Percentiles rank a stretch among this genome's conserved stretches.
phyloP scores from a whole-genome alignment of 2,797 vertebrate genomes.

The Chaenodraco wilsoni region DNA sequence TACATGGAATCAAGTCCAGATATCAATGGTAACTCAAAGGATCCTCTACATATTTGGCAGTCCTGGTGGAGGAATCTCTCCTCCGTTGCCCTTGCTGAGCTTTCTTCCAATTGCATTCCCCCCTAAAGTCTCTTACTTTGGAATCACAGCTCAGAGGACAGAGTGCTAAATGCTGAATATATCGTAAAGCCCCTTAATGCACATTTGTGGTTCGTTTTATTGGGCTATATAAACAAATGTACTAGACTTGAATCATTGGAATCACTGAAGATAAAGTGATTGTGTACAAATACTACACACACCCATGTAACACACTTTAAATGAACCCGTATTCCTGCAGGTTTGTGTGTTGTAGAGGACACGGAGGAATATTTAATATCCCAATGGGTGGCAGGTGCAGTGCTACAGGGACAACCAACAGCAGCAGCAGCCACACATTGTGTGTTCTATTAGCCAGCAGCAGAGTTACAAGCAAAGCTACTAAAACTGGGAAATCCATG shows the following conservation, averaged over 20 bases:
- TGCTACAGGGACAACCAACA: conserved; percentile 36
- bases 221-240: background rate
- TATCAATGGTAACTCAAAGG: too few species aligned
- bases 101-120: background rate
- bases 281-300: background rate
- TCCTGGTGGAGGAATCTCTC: background rate
- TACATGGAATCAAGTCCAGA: too few species aligned
- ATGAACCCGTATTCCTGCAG: background rate
- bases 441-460: conserved; percentile 53
- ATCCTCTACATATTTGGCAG: background rate
- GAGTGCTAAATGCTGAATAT: background rate
- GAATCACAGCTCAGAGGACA: background rate
- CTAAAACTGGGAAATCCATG: conserved; percentile 56
- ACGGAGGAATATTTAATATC: conserved; percentile 5
- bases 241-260: background rate
- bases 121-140: background rate
- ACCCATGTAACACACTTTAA: background rate
- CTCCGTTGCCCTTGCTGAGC: background rate
- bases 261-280: background rate
- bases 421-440: conserved; percentile 24
- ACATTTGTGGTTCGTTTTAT: background rate
- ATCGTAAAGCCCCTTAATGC: background rate
- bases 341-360: background rate
- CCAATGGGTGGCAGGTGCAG: conserved; percentile 31
- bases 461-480: conserved; percentile 42